Evolutionary conservation across 2,797 vertebrate genomes (phyloP), one percentile per base, ranked within the genome.

Genomic region (Synanceia verrucosa): DNA sequence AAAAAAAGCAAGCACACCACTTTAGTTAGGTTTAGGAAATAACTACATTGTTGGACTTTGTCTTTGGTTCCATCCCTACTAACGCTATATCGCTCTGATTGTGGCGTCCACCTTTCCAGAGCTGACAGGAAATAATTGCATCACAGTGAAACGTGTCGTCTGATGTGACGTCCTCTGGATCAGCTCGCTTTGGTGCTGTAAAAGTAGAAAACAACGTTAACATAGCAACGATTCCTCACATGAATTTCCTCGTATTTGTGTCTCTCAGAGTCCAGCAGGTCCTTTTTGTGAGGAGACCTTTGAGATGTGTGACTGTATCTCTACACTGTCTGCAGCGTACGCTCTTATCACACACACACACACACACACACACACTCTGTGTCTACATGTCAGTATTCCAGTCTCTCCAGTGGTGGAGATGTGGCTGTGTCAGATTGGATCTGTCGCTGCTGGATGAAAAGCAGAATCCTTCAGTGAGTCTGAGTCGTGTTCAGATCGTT

Each of bases 391-490:
- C 61, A 29, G 39, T 31, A 48, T 53, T 41, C 47, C 12, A 52
- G n/a, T 52, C 65, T 56, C 39, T 11, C n/a, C 28, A 24, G 65
- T 3, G 16, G 47, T 41, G 1, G 21, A 56, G 46, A 5, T n/a
- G 43, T n/a, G 53, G 44, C 4, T n/a, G 37, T 13, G 60, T 60
- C 37, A 44, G 57, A 56, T 65, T 47, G 48, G 61, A 72, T 60
- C 67, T 60, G 43, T 53, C 37, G 33, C 58, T 33, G 59, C 52
- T 59, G 67, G 53, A 56, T 64, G 28, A 70, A 73, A 65, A 70
- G 33, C 29, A 29, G 18, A 57, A 31, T 48, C 31, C 61, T 21
- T 7, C 16, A 48, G 44, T 31, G 5, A 29, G 41, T 65, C 31
- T 34, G 43, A 56, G 43, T 21, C 19, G n/a, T 1, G 33, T 13